phyloP scores from a whole-genome alignment of 2,888 invertebrate genomes.

The Maniola hyperantus region DNA sequence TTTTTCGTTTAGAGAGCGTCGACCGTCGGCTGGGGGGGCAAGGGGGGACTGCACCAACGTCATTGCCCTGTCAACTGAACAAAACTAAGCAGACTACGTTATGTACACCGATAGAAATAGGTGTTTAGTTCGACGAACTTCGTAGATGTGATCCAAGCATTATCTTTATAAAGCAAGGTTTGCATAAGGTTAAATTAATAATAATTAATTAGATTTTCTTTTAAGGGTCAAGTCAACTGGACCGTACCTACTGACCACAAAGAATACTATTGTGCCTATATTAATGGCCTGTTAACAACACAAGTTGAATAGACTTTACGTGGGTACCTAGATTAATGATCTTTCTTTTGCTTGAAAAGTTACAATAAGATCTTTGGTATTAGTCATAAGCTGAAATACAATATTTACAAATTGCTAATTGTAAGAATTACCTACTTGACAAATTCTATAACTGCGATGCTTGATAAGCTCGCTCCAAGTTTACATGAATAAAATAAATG shows the following conservation, averaged over 20 bases:
- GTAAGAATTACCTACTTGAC: neutral
- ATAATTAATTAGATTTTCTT: too few relatives aligned
- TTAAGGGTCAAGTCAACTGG: too few relatives aligned
- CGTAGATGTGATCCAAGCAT: constrained; percentile 23
- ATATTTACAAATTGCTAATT: too few relatives aligned
- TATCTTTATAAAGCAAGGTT: neutral
- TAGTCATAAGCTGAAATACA: too few relatives aligned
- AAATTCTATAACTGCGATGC: neutral
- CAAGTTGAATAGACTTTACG: too few relatives aligned
- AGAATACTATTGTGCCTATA: too few relatives aligned
- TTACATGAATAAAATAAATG: neutral
- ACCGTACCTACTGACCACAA: too few relatives aligned
- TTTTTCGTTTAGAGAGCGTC: constrained; percentile 81
- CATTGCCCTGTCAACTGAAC: constrained; percentile 82
- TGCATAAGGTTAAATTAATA: too few relatives aligned
- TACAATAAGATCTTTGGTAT: too few relatives aligned
- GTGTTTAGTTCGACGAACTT: constrained; percentile 63
- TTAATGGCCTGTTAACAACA: too few relatives aligned
- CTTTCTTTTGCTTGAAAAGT: too few relatives aligned
- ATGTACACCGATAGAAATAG: constrained; percentile 69
- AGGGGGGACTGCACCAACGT: constrained; percentile 65
- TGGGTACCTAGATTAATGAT: too few relatives aligned
- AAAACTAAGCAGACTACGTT: constrained; percentile 79
- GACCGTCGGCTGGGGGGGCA: constrained; percentile 73
- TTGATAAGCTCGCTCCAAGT: neutral